Evolutionary conservation across 2,797 vertebrate species (phyloP), one percentile per base, ranked within the genome.

Genomic region (Sternarchorhynchus goeldii): DNA sequence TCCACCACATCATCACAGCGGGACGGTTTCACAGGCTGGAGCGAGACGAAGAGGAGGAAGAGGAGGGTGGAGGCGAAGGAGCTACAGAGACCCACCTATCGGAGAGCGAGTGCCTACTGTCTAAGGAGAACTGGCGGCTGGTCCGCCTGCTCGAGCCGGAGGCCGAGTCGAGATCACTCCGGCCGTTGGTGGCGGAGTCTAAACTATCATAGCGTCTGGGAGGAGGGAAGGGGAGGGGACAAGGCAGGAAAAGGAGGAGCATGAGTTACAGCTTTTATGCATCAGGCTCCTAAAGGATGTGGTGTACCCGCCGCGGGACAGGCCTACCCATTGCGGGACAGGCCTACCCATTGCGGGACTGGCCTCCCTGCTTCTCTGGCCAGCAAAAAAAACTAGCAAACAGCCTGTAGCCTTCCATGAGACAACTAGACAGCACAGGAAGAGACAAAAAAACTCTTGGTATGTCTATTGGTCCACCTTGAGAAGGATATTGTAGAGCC

Each of bases 151-250:
- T 97, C 73, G 95, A 96, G 89, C 94, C 95, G 70, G 96, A 96
- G 90, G 93, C 95, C 89, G 96, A 96, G 93, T 97, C 96, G 88
- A 95, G 94, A 93, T 96, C 95, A 84, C 96, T 96, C 94, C 92
- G 94, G 85, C 94, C 95, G 89, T 95, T 95, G 92, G 95, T 91
- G 93, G 96, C 95, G 83, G 95, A 96, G 88, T 97, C 96, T 94
- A 97, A 92, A 84, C 96, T 98, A 97, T 94, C 95, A 92, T 94
- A 94, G 94, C 90, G 94, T 95, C 96, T 98, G 95, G 94, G 92
- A 81, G 86, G 90, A 90, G 89, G 87, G 90, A 82, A 73, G 87
- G 89, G 87, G 81, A 91, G 91, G 92, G 90, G 91, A 91, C 79
- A 92, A 91, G 87, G 91, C 88, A 83, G 92, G 89, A 82, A 94